Conservation (phyloP, 2,113 vertebrate genomes). For the Anthoscopus minutus region DNA sequence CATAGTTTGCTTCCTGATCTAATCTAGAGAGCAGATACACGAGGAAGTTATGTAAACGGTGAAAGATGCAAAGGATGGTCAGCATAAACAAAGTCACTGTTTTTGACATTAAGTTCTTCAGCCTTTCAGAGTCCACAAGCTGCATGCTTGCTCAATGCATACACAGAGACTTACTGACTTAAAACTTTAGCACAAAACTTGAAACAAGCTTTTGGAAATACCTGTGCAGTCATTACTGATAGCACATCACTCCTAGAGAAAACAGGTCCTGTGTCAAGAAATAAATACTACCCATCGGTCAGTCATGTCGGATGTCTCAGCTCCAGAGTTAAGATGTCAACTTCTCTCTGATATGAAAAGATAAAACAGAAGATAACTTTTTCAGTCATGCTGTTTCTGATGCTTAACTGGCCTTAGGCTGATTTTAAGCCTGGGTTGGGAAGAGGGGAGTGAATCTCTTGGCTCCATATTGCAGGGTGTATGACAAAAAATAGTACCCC, state of each 20-base stretch:
- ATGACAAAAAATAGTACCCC: not conserved
- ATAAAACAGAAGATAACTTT: not conserved
- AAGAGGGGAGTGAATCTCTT: not conserved
- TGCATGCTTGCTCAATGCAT: rapidly evolving
- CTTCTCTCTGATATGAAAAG: not conserved
- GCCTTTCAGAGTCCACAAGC: not conserved
- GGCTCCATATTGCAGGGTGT: not conserved
- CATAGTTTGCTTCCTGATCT: not conserved
- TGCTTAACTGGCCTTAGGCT: not conserved
- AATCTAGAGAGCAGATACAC: not conserved
- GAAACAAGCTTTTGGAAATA: not conserved
- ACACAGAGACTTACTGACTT: not conserved
- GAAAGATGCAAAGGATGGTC: not conserved
- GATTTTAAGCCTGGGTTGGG: not conserved
- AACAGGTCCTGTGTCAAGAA: not conserved
- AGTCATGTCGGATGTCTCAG: rapidly evolving
- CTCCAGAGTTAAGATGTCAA: not conserved
- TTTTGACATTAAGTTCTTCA: not conserved
- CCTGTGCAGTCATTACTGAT: rapidly evolving
- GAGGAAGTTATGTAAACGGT: too few species aligned
- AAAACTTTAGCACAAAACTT: not conserved
- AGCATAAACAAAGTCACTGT: rapidly evolving
- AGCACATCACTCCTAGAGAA: not conserved
- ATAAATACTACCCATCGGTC: rapidly evolving
- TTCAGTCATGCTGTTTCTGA: not conserved